These are phyloP conservation scores for Dendrolimus pini DNA, from an alignment of 2,888 invertebrate species.

Conservation along the genomic window DNA sequence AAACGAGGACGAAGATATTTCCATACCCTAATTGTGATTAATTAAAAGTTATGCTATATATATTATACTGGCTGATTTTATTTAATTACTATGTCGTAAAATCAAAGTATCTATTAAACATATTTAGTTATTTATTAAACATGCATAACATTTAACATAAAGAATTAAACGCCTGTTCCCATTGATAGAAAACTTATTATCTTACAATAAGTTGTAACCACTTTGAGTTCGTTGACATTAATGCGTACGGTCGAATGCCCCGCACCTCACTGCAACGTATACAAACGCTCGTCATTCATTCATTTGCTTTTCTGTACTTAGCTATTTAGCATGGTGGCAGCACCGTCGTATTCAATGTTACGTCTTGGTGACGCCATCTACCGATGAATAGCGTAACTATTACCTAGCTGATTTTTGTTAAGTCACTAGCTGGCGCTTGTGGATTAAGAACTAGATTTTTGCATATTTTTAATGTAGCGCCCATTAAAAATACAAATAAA, in stretches of 20 bases:
- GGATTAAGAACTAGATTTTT: not conserved
- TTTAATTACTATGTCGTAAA: too few species aligned
- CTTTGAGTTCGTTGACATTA: slow-evolving; percentile 59
- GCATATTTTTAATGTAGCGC: too few species aligned
- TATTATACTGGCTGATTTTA: too few species aligned
- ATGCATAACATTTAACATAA: too few species aligned
- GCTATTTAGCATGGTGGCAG: slow-evolving; percentile 31
- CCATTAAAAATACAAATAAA: too few species aligned
- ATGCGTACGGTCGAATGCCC: slow-evolving; percentile 49
- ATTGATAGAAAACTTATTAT: slow-evolving; percentile 2
- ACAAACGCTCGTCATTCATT: slow-evolving; percentile 58
- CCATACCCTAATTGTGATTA: too few species aligned
- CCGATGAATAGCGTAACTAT: slow-evolving; percentile 56
- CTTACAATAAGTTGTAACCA: slow-evolving; percentile 23
- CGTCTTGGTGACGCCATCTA: slow-evolving; percentile 43
- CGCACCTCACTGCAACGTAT: slow-evolving; percentile 46
- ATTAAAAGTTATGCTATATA: too few species aligned
- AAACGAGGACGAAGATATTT: too few species aligned
- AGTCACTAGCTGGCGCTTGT: slow-evolving; percentile 42
- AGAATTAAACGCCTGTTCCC: not conserved
- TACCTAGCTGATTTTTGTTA: slow-evolving; percentile 21
- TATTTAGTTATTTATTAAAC: too few species aligned
- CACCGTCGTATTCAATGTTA: slow-evolving; percentile 23
- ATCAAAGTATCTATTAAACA: too few species aligned
- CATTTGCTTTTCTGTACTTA: slow-evolving; percentile 30